Conservation (phyloP, 2,113 vertebrate genomes). For the Erythrolamprus reginae region DNA sequence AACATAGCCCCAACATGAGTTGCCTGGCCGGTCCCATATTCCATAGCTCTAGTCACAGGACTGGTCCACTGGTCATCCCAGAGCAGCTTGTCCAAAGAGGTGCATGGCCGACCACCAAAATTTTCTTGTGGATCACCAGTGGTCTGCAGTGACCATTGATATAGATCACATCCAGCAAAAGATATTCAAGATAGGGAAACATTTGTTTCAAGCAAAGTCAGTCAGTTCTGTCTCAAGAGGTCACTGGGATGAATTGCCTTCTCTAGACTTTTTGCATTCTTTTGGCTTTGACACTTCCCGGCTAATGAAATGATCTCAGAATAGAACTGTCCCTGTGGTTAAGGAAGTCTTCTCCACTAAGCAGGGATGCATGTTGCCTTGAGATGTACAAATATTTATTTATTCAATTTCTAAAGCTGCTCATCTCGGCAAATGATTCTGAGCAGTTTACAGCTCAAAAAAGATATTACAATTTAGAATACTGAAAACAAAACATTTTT, state of each 20-base stretch:
- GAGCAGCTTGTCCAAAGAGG: no score
- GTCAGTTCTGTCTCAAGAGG: not conserved
- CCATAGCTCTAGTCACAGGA: no score
- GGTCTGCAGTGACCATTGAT: no score
- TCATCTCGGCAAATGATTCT: not conserved
- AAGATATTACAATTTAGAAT: not conserved
- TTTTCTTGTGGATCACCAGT: no score
- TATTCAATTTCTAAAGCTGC: not conserved
- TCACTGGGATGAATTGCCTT: not conserved
- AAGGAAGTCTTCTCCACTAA: not conserved
- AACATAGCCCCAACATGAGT: no score
- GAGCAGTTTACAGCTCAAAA: no score
- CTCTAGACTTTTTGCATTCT: not conserved
- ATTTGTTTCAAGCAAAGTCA: not conserved
- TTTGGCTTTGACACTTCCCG: not conserved
- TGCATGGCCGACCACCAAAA: no score
- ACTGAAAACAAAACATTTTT: not conserved
- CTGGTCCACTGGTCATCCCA: no score
- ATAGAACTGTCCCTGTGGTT: not conserved
- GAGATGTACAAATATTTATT: not conserved
- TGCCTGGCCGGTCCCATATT: no score
- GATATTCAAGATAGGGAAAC: not conserved
- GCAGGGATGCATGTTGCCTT: not conserved
- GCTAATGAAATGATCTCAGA: not conserved
- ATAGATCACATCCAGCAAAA: not conserved